A percentile compares a stretch with the other conserved stretches of the same genome.
Conservation (phyloP, 2,888 invertebrate species). For the Lasioglossum zephyrum region DNA sequence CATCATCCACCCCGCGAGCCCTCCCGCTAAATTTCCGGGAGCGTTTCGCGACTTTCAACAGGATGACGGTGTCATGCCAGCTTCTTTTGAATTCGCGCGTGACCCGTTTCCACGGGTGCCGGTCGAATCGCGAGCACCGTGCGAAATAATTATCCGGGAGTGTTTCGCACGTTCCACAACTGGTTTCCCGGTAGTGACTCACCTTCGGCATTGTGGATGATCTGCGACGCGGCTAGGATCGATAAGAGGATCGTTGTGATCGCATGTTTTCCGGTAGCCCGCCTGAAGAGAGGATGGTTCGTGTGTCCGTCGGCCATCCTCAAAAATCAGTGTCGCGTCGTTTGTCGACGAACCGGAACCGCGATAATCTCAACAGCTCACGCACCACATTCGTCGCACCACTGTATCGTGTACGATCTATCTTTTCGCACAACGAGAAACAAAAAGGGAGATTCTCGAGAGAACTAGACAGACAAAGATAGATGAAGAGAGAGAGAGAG, state of each 20-base stretch:
- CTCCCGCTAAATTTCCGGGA: slow-evolving; percentile 17
- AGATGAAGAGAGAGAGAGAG: neutral
- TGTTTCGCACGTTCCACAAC: slow-evolving; percentile 7
- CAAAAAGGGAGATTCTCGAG: neutral
- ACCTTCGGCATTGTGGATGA: slow-evolving; percentile 49
- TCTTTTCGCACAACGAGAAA: slow-evolving; percentile 9
- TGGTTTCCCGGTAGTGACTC: slow-evolving; percentile 28
- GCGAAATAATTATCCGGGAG: slow-evolving; percentile 16
- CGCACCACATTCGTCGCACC: slow-evolving; percentile 64
- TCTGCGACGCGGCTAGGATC: slow-evolving; percentile 36
- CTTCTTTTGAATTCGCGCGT: slow-evolving; percentile 22
- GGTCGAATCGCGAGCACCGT: neutral
- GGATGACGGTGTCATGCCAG: neutral
- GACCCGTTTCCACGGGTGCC: slow-evolving; percentile 12
- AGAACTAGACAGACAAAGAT: neutral
- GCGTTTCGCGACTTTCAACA: neutral
- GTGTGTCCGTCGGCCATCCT: slow-evolving; percentile 47
- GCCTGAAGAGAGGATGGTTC: slow-evolving; percentile 16
- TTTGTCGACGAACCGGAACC: slow-evolving; percentile 19
- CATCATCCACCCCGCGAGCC: neutral
- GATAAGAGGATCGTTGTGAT: slow-evolving; percentile 36
- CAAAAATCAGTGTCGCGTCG: slow-evolving; percentile 23
- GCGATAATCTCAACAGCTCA: slow-evolving; percentile 49
- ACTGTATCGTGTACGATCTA: slow-evolving; percentile 25
- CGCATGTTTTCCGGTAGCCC: slow-evolving; percentile 34